Evolutionary conservation across 2,113 vertebrate species (phyloP).

Genomic region (Ceyx melanurus): DNA sequence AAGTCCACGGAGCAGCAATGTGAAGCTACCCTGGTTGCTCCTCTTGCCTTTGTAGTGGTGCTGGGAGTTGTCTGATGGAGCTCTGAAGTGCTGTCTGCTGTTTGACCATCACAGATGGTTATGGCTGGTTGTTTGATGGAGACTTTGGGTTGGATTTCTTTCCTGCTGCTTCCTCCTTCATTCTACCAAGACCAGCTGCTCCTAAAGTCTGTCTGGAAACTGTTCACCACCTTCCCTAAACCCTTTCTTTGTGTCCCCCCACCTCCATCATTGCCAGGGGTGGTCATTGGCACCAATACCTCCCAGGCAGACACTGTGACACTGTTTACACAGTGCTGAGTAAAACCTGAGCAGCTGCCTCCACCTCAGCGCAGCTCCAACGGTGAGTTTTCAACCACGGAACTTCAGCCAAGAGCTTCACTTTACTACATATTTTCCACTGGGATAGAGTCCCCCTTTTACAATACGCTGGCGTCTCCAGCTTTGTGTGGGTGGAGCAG

Average conservation of each 20-base stretch:
- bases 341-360: neutral
- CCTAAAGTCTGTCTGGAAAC: neutral
- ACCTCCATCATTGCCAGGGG: fast-evolving
- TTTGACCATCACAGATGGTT: neutral
- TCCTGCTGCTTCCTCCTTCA: neutral
- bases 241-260: neutral
- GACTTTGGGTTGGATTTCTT: neutral
- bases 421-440: constrained; percentile 3
- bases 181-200: neutral
- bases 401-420: neutral
- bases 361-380: neutral
- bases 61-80: neutral
- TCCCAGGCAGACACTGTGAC: neutral
- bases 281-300: neutral
- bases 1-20: neutral
- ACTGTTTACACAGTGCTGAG: neutral
- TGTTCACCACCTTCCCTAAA: neutral
- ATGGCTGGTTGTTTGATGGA: neutral
- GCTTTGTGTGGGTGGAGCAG: neutral
- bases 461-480: neutral
- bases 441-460: neutral
- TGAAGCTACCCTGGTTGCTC: neutral
- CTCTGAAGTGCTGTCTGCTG: neutral
- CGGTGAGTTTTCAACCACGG: fast-evolving
- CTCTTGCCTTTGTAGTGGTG: neutral